Evolutionary conservation across 2,888 invertebrate species (phyloP).

Genomic region (Lasioglossum figueresi): DNA sequence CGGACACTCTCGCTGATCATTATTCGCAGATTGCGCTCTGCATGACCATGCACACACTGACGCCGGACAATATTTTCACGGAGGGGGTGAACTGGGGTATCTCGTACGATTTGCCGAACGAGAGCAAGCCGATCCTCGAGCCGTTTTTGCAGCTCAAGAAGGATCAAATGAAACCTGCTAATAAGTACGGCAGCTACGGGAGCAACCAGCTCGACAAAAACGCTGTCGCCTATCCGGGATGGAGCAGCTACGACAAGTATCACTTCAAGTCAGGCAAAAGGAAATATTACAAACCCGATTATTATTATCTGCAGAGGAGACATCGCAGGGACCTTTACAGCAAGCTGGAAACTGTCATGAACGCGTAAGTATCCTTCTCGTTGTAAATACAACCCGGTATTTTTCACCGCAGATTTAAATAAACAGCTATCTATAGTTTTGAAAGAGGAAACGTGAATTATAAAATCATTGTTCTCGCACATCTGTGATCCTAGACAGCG

Average conservation of each 20-base stretch:
- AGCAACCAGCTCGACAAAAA: conserved; percentile 45
- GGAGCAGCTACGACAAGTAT: conserved; percentile 71
- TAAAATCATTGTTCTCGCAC: too few relatives aligned
- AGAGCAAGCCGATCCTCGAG: conserved; percentile 80
- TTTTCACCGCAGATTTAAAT: too few relatives aligned
- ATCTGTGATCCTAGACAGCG: too few relatives aligned
- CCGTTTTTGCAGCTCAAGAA: conserved; percentile 78
- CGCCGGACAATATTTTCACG: conserved; percentile 85
- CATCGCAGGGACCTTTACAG: conserved; percentile 89
- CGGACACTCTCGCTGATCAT: background rate
- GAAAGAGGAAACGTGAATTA: too few relatives aligned
- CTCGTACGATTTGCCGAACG: conserved; percentile 86
- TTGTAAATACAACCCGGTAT: background rate
- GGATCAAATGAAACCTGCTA: conserved; percentile 70
- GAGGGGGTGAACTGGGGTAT: conserved; percentile 90
- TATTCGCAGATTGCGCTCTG: conserved; percentile 85
- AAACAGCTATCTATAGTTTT: too few relatives aligned
- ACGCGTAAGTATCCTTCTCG: conserved; percentile 86
- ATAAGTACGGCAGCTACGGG: conserved; percentile 57
- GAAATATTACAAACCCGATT: conserved; percentile 76
- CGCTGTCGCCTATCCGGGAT: conserved; percentile 58
- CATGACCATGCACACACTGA: conserved; percentile 85
- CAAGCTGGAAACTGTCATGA: conserved; percentile 88
- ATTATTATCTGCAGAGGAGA: conserved; percentile 85
- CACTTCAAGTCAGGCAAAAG: conserved; percentile 63